Conservation (phyloP, 2,888 invertebrate genomes). For the Leptinotarsa tumamoca region DNA sequence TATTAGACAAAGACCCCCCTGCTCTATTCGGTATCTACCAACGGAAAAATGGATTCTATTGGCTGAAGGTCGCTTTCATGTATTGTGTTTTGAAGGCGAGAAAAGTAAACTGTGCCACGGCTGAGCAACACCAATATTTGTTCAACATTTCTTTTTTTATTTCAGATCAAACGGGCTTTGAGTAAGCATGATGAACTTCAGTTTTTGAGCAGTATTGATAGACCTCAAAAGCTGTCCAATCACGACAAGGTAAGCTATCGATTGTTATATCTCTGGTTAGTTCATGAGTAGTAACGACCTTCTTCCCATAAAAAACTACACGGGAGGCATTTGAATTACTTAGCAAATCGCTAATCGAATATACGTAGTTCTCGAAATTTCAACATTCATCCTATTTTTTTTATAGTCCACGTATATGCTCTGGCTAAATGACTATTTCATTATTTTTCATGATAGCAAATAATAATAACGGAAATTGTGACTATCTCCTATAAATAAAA, state of each 20-base stretch:
- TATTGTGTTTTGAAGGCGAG: conserved; percentile 64
- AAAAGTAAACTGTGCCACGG: conserved; percentile 65
- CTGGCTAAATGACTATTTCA: too few relatives aligned
- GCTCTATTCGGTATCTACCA: conserved; percentile 68
- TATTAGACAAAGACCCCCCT: conserved; percentile 47
- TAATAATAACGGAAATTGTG: too few relatives aligned
- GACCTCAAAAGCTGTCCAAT: conserved; percentile 69
- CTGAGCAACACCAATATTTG: conserved; percentile 33
- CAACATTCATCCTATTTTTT: too few relatives aligned
- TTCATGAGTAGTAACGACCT: too few relatives aligned
- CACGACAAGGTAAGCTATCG: conserved; percentile 65
- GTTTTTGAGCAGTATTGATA: conserved; percentile 66
- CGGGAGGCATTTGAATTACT: too few relatives aligned
- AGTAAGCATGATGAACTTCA: conserved; percentile 56
- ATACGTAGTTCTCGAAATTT: too few relatives aligned
- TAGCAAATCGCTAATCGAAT: too few relatives aligned
- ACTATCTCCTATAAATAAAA: too few relatives aligned
- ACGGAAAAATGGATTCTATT: conserved; percentile 67
- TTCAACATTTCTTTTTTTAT: conserved; percentile 28
- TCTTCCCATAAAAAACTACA: too few relatives aligned
- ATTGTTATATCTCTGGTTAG: too few relatives aligned
- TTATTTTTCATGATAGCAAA: too few relatives aligned
- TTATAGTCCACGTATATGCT: too few relatives aligned
- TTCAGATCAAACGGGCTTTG: conserved; percentile 39
- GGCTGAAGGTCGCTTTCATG: conserved; percentile 69